Conservation (phyloP, 2,888 invertebrate genomes). For the Lutraria lutraria region DNA sequence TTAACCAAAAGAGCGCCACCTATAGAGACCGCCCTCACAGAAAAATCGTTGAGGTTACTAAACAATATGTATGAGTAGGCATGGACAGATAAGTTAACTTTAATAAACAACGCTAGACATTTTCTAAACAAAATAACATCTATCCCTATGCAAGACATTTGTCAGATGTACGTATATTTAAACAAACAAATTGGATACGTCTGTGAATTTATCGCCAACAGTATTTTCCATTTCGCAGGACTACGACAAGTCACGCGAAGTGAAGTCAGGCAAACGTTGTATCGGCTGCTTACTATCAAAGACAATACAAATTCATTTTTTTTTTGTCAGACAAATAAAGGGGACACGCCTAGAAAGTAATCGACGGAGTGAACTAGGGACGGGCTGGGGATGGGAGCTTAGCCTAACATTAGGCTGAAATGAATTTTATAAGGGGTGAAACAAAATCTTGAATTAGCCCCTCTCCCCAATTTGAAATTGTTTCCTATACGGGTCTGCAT, state of each 20-base stretch:
- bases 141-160: neutral
- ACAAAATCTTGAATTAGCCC: too few species aligned
- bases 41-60: neutral
- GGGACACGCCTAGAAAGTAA: too few species aligned
- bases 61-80: neutral
- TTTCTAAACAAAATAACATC: conserved; percentile 7
- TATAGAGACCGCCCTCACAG: neutral
- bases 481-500: too few species aligned
- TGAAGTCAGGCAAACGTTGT: neutral
- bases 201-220: neutral
- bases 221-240: neutral
- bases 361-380: too few species aligned
- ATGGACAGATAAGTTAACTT: neutral
- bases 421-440: too few species aligned
- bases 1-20: neutral
- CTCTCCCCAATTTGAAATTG: too few species aligned
- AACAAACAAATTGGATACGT: neutral
- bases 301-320: neutral
- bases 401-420: too few species aligned
- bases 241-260: neutral
- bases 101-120: neutral
- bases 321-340: too few species aligned
- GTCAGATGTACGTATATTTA: neutral
- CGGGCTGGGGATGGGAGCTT: too few species aligned
- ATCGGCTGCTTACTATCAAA: neutral